Conservation (phyloP, 2,888 invertebrate species). For the Amphipoea oculea region DNA sequence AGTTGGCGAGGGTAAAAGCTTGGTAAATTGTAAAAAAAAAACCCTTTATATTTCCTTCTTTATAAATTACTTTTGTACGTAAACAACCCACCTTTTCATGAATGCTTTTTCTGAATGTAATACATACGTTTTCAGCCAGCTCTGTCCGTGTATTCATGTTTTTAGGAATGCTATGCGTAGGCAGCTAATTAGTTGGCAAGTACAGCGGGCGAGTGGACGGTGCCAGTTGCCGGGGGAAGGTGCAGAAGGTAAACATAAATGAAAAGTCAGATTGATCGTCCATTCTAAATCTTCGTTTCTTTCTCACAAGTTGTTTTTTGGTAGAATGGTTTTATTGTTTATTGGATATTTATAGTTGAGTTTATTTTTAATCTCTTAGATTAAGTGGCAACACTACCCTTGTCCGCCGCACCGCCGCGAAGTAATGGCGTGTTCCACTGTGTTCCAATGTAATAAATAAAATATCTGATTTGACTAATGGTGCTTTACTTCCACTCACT, state of each 20-base stretch:
- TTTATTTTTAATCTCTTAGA: too few relatives aligned
- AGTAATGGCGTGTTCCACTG: too few relatives aligned
- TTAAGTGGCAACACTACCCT: too few relatives aligned
- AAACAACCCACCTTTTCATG: slow-evolving; percentile 7
- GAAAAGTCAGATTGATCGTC: background rate
- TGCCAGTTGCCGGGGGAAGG: background rate
- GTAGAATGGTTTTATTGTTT: background rate
- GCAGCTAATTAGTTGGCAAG: slow-evolving; percentile 52
- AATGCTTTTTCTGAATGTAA: slow-evolving; percentile 33
- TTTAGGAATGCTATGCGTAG: slow-evolving; percentile 50
- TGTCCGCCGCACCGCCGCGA: too few relatives aligned
- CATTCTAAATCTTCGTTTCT: background rate
- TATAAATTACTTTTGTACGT: background rate
- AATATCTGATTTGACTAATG: too few relatives aligned
- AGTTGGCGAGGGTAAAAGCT: slow-evolving; percentile 11
- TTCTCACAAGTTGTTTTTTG: background rate
- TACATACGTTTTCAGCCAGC: slow-evolving; percentile 16
- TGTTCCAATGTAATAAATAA: too few relatives aligned
- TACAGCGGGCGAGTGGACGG: slow-evolving; percentile 30
- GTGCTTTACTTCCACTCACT: too few relatives aligned
- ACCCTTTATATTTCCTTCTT: slow-evolving; percentile 6
- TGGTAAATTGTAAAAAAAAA: slow-evolving; percentile 20
- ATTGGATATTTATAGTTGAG: too few relatives aligned
- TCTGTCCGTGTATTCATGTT: slow-evolving; percentile 44
- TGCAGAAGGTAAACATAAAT: slow-evolving; percentile 34